Base-by-base conservation (phyloP, 2,888 invertebrate species). In the Acanthosepion pharaonis region DNA sequence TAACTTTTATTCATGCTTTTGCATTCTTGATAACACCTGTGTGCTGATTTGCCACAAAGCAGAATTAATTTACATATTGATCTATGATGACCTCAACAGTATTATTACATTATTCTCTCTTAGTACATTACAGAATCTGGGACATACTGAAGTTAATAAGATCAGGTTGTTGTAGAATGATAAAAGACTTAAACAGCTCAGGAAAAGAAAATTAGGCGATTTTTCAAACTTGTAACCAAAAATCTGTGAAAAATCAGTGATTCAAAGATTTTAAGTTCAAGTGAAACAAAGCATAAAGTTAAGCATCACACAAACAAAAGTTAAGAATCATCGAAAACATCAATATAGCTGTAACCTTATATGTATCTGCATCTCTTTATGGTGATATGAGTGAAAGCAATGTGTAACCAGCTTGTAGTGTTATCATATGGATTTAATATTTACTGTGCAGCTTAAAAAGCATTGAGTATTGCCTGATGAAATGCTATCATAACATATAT, bases 31-130 rank as follows among this genome's bases (percentile, higher is more conserved):
- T 78, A 78, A 78, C 78, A 78, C 78, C 78, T n/a, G 78, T 78
- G 78, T 78, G 78, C 15, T 78, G 78, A 78, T 78, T 78, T 33
- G 78, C 78, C 78, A 78, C 78, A 78, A 78, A 78, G 33, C 78
- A 78, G 78, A 78, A 78, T 78, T 78, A 78, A 78, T 78, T 78
- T 78, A 78, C 78, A 78, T 78, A 78, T 78, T 78, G 78, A 78
- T 78, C 78, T 78, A 78, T n/a, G 78, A n/a, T 78, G 78, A n/a
- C 78, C 78, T 78, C 78, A 78, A 33, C 78, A 78, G 33, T 33
- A 78, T n/a, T 78, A 78, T 78, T 78, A 78, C 78, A 78, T 78
- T 78, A 78, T 78, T 5, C n/a, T 33, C 78, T n/a, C n/a, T 78
- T 33, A 78, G 78, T 78, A 78, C 78, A 78, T 78, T 33, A n/a